Conservation (phyloP, 2,113 vertebrate genomes). For the Gopherus flavomarginatus region DNA sequence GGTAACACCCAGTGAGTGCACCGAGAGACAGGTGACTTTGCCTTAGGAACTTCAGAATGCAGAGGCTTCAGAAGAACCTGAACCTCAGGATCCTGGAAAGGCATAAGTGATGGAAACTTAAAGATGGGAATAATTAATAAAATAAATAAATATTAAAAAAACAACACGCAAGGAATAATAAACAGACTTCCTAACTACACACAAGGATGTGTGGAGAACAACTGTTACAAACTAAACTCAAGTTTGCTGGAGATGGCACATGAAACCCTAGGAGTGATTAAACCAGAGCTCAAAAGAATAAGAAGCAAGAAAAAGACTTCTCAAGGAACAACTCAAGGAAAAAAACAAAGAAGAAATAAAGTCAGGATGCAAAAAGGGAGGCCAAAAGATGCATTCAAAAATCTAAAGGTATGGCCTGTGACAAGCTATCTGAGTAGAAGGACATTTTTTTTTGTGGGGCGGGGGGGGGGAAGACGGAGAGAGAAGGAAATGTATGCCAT, state of each 20-base stretch:
- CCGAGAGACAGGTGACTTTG: too few relatives aligned
- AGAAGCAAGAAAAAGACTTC: not conserved
- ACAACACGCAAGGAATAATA: not conserved
- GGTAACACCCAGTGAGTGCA: too few relatives aligned
- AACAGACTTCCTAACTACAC: not conserved
- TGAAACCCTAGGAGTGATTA: not conserved
- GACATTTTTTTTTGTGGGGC: not conserved
- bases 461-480: too few relatives aligned
- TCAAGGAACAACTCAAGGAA: too few relatives aligned
- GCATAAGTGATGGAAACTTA: not conserved
- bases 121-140: not conserved
- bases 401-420: not conserved
- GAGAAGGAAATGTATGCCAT: too few relatives aligned
- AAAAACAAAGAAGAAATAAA: not conserved
- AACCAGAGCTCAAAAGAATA: not conserved
- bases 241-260: not conserved
- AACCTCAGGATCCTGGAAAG: not conserved
- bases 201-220: not conserved
- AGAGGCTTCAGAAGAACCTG: too few relatives aligned
- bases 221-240: not conserved
- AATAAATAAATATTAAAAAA: not conserved
- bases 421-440: not conserved
- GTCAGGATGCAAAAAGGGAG: not conserved
- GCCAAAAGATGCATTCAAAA: not conserved
- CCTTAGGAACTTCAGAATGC: too few relatives aligned